These are phyloP conservation scores for Lomographa bimaculata DNA, from an alignment of 2,888 invertebrate species.

Conservation along the genomic window DNA sequence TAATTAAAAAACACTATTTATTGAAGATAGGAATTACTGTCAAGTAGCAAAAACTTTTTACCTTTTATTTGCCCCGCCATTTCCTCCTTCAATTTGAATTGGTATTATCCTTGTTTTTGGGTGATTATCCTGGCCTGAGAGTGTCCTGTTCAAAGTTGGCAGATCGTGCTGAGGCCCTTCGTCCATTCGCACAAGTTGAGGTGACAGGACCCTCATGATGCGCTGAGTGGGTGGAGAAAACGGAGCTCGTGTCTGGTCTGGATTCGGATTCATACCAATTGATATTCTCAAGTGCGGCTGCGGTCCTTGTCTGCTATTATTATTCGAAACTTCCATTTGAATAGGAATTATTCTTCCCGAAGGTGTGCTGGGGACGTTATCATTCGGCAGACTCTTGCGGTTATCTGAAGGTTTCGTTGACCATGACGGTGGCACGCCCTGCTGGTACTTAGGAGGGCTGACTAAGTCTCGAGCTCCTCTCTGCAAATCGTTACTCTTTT, in stretches of 20 bases:
- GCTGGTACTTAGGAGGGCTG: constrained; percentile 73
- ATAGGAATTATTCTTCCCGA: constrained; percentile 86
- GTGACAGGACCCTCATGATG: constrained; percentile 77
- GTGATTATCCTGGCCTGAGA: constrained; percentile 61
- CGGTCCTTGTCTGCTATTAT: constrained; percentile 51
- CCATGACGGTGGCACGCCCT: constrained; percentile 70
- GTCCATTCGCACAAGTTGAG: constrained; percentile 78
- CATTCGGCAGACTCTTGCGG: constrained; percentile 70
- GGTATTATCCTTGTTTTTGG: constrained; percentile 85
- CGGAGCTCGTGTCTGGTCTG: constrained; percentile 49
- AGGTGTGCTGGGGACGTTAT: constrained; percentile 50
- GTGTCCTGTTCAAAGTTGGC: constrained; percentile 63
- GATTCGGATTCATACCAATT: constrained; percentile 67
- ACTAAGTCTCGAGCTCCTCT: constrained; percentile 64
- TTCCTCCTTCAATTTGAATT: constrained; percentile 82
- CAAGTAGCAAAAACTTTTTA: no score
- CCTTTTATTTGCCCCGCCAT: constrained; percentile 70
- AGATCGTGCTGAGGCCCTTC: constrained; percentile 65
- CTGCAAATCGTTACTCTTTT: constrained; percentile 71
- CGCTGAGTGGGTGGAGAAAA: constrained; percentile 79
- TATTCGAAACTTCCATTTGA: constrained; percentile 83
- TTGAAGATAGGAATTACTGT: no score
- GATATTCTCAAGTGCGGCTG: constrained; percentile 74
- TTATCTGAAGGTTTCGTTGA: constrained; percentile 75
- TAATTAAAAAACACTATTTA: no score